Percentiles rank a stretch among this genome's conserved stretches.
Evolutionary conservation across 2,113 vertebrate genomes (phyloP).

Genomic region (Oncorhynchus keta): DNA sequence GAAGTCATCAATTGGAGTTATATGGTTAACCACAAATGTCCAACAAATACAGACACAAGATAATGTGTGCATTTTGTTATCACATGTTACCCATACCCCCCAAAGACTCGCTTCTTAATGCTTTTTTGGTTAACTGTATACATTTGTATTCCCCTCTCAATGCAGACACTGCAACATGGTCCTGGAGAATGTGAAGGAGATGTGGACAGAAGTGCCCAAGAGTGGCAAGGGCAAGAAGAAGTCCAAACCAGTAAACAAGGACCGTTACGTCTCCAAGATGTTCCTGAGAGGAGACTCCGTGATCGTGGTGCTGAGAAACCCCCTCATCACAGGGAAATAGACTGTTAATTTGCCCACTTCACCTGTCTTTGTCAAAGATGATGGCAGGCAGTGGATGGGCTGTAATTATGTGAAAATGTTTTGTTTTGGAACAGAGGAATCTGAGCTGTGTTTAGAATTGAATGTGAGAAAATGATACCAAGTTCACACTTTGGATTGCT

Average conservation of each 20-base stretch:
- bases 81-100: neutral
- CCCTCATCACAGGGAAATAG: constrained; percentile 90
- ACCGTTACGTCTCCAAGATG: constrained; percentile 95
- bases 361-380: neutral
- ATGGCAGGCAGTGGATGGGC: neutral
- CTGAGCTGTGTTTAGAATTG: neutral
- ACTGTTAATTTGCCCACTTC: constrained; percentile 1
- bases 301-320: constrained; percentile 90
- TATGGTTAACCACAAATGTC: neutral
- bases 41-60: constrained; percentile 11
- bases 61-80: neutral
- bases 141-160: neutral
- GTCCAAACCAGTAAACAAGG: constrained; percentile 92
- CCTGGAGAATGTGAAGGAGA: constrained; percentile 93
- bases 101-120: neutral
- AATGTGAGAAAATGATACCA: neutral
- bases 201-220: constrained; percentile 96
- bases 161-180: constrained; percentile 95
- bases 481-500: constrained; percentile 4
- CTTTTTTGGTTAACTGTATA: constrained; percentile 40
- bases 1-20: neutral
- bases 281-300: constrained; percentile 90
- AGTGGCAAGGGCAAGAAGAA: constrained; percentile 95
- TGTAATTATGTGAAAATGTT: constrained; percentile 6
- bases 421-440: neutral